Evolutionary conservation across 2,797 vertebrate species (phyloP).

Genomic region (Petrocephalus schoutedeni): DNA sequence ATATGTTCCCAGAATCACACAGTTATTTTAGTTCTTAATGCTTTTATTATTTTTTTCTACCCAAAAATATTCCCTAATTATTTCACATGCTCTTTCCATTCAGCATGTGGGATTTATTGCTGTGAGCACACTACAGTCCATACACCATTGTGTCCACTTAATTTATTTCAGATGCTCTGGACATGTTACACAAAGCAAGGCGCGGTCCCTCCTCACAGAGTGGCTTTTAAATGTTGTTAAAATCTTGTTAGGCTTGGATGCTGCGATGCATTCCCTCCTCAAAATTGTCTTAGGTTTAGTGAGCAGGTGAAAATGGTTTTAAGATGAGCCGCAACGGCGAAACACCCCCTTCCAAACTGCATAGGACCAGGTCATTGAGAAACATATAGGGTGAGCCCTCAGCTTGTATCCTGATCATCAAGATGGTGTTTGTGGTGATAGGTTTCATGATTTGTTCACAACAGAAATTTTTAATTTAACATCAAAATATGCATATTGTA

Average conservation of each 20-base stretch:
- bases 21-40: not conserved
- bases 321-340: too few species aligned
- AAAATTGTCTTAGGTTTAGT: not conserved
- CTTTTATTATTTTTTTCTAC: not conserved
- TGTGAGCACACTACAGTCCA: not conserved
- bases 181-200: not conserved
- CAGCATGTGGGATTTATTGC: not conserved
- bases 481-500: not conserved
- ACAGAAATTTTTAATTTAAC: not conserved
- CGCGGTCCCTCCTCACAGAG: not conserved
- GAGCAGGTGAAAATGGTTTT: not conserved
- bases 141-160: not conserved
- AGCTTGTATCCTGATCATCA: not conserved
- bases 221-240: not conserved
- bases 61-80: not conserved
- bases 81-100: not conserved
- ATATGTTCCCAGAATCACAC: not conserved
- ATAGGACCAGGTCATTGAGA: not conserved
- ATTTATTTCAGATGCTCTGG: conserved; percentile 11
- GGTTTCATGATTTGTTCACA: not conserved
- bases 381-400: not conserved
- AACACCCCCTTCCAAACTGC: not conserved
- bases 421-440: not conserved
- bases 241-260: not conserved
- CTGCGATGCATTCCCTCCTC: not conserved